Base-by-base conservation (phyloP, 1,140 invertebrate species). In the Drosophila lacertosa region DNA sequence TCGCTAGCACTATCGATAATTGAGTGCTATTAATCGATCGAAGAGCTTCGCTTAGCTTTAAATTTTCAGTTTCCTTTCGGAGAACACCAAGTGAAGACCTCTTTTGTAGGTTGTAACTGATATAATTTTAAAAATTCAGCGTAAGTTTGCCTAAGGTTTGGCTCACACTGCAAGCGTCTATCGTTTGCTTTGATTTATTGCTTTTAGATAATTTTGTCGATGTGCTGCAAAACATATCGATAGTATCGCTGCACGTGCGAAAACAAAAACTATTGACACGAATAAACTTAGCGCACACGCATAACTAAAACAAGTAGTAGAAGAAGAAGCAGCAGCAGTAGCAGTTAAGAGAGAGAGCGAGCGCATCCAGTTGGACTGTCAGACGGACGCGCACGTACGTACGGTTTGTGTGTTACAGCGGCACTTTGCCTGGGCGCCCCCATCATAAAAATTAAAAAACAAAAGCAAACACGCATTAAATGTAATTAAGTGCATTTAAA, bases 401-500 rank as follows among this genome's bases (percentile, higher is more conserved):
- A 70, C 67, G 66, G 59, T 64, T 62, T 68, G 44, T 64, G 24
- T 57, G 62, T 70, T 70, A 59, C 54, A 73, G 70, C 64, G 70
- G 65, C 65, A 62, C 69, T 67, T 67, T 22, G 54, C 40, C 26
- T 62, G 58, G 39, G 39, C 39, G 32, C 29, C 47, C 48, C 29
- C 20, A 11, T 3, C 55, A 70, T 66, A 29, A 74, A 74, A 42
- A 65, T 60, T 65, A 58, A 77, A 67, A 66, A 67, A 66, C 60
- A 70, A 60, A 64, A 59, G 44, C 67, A 44, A 69, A 74, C 51
- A 78, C 58, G 39, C 79, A 72, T 67, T 75, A 74, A 75, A 75
- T 75, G 58, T 79, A 79, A 79, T 79, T 80, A 75, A 80, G 59
- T 79, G 72, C 67, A 79, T 79, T 79, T 80, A 62, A 68, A 64